Conservation (phyloP, 2,113 vertebrate genomes). For the Sphyrna mokarran region DNA sequence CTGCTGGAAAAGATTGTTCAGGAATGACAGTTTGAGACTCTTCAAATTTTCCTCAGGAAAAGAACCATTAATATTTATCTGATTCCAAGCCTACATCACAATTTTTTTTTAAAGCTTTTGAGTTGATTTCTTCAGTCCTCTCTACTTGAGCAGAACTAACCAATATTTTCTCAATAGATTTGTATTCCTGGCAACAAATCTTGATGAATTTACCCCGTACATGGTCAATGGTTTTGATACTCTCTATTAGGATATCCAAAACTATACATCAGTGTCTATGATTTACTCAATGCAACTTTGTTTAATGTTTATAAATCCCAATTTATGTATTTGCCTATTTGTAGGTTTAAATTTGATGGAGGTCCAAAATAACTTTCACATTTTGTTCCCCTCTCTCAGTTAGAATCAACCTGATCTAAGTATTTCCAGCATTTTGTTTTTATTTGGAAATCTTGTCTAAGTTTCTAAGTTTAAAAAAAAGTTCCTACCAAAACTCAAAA, state of each 20-base stretch:
- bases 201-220: background rate
- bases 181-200: background rate
- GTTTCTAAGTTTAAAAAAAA: background rate
- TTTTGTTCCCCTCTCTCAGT: background rate
- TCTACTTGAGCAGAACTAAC: background rate
- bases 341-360: background rate
- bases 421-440: background rate
- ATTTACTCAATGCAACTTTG: background rate
- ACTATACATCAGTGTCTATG: background rate
- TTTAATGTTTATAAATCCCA: background rate
- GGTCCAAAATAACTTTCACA: background rate
- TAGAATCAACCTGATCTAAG: background rate
- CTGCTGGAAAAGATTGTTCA: background rate
- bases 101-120: background rate
- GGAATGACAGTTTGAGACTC: background rate
- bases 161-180: background rate
- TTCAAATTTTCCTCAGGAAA: background rate
- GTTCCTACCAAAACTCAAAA: background rate
- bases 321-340: background rate
- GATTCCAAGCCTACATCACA: background rate
- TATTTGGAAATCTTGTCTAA: background rate
- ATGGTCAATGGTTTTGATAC: background rate
- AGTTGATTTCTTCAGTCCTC: background rate
- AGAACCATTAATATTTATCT: background rate
- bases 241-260: background rate